Conservation (phyloP, 2,888 invertebrate species). For the Sphaerophoria rueppellii region DNA sequence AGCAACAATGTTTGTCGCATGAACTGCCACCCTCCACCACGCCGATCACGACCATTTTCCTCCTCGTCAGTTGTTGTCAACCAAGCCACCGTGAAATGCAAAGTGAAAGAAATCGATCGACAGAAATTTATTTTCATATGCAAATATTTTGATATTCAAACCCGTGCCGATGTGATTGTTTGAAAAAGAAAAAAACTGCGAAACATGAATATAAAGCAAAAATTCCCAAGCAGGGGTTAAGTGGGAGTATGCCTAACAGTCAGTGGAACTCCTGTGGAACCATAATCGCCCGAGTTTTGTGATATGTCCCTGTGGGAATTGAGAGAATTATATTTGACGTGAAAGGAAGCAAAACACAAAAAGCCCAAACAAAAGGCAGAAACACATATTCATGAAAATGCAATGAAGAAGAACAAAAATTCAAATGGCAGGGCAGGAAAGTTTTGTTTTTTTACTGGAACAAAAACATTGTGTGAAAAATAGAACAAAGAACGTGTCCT, state of each 20-base stretch:
- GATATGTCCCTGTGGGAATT: constrained; percentile 66
- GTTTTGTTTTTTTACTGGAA: neutral
- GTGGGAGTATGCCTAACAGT: neutral
- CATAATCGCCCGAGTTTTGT: constrained; percentile 46
- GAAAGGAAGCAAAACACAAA: constrained; percentile 35
- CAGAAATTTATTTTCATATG: constrained; percentile 71
- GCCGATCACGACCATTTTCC: neutral
- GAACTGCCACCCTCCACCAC: constrained; percentile 2
- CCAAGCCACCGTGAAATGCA: neutral
- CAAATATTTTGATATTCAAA: constrained; percentile 66
- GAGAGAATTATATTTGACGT: constrained; percentile 61
- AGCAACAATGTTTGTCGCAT: constrained; percentile 63
- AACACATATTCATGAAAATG: constrained; percentile 30
- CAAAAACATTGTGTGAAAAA: constrained; percentile 11
- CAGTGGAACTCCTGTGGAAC: constrained; percentile 28
- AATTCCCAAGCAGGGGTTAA: constrained; percentile 6
- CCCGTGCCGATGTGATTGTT: constrained; percentile 26
- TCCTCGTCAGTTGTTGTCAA: neutral
- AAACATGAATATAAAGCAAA: neutral
- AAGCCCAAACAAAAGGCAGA: neutral
- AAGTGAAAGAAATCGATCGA: constrained; percentile 61
- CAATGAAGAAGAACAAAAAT: constrained; percentile 53
- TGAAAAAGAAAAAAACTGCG: neutral
- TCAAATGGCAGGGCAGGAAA: constrained; percentile 26
- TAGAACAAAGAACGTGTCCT: neutral